Base-by-base conservation (phyloP, 2,797 vertebrate genomes). In the Podargus strigoides region DNA sequence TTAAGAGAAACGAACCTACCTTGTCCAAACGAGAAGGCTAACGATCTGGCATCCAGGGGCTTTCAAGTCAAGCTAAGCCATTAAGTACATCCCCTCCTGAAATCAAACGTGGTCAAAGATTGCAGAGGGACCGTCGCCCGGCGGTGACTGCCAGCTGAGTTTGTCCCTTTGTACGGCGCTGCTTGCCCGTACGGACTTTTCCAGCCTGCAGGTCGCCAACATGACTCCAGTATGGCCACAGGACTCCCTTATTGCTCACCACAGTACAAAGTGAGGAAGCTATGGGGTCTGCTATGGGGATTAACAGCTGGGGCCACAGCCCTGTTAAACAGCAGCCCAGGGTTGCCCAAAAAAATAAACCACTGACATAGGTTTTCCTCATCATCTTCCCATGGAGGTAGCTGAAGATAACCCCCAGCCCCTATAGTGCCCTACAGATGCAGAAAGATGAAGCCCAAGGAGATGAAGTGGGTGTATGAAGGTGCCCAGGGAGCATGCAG, bases 51-150 rank as follows among this genome's bases (percentile, higher is more conserved):
- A 79, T 41, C 50, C 58, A 76, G 46, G 56, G 34, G 79, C 69
- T 91, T 90, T 79, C 66, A 76, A 79, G 66, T 41, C 0, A 0
- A 79, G 21, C 63, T n/a, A 24, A 77, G 55, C 85, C 47, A 32
- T 86, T 94, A 62, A 10, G 21, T 56, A 34, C 69, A 69, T 77
- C 41, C 88, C 42, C 49, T 27, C 7, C 20, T 10, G 20, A 75
- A 82, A 86, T 89, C 84, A 72, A 94, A 91, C 7, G 3, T n/a
- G 60, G 70, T 52, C 80, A 92, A 55, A 86, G 76, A 72, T 7
- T 73, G 93, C 81, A 85, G 85, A 69, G 67, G 64, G 36, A 79
- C 77, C 30, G 26, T 66, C 11, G 10, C 11, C 22, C 14, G 3
- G 81, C 0, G 0, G 41, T 0, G 0, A 37, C 75, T 59, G 64